Evolutionary conservation across 2,797 vertebrate species (phyloP).

Genomic region (Paguma larvata): DNA sequence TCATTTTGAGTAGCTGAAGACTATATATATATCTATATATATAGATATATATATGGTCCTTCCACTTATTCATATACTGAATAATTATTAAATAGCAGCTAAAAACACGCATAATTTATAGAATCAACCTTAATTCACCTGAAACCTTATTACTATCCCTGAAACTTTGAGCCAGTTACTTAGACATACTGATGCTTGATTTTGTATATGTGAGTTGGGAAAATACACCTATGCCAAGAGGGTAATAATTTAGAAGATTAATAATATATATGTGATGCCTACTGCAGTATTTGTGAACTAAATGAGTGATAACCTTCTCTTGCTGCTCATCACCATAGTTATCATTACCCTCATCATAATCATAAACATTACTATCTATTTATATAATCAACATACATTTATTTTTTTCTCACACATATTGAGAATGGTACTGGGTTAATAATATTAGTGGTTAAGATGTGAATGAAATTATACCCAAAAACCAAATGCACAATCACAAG

Average conservation of each 20-base stretch:
- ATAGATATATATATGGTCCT: no score
- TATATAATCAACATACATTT: neutral
- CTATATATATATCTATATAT: neutral
- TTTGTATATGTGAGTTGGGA: neutral
- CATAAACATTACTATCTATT: neutral
- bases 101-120: slow-evolving; percentile 1
- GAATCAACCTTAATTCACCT: neutral
- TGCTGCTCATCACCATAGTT: neutral
- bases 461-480: neutral
- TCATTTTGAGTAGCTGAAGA: neutral
- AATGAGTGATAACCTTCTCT: neutral
- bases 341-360: neutral
- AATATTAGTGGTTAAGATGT: neutral
- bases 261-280: neutral
- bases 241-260: neutral
- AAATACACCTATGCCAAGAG: neutral
- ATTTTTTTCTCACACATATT: neutral
- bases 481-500: neutral
- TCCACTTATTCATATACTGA: neutral
- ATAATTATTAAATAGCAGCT: neutral
- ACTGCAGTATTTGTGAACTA: neutral
- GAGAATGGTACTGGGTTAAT: neutral
- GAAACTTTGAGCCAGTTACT: neutral
- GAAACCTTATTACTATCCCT: neutral
- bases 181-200: neutral